Evolutionary conservation across 2,113 vertebrate species (phyloP).

Genomic region (Deroptyus accipitrinus): DNA sequence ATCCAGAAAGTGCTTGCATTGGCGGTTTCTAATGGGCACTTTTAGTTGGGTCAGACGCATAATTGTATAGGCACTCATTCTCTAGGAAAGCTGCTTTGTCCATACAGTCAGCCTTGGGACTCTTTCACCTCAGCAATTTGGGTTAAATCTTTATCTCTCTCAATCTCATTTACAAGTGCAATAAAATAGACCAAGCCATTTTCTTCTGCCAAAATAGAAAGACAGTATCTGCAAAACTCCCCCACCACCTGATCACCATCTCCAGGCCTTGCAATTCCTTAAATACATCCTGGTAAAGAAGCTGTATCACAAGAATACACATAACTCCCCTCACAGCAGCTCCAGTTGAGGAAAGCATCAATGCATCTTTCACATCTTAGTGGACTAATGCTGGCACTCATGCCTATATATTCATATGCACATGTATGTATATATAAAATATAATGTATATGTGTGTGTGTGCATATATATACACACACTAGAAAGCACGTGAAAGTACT

Average conservation of each 20-base stretch:
- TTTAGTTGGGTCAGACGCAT: neutral
- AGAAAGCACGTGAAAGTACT: neutral
- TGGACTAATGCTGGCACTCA: neutral
- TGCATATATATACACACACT: rapidly evolving
- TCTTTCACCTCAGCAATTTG: neutral
- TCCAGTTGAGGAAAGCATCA: neutral
- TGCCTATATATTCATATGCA: no score
- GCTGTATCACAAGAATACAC: neutral
- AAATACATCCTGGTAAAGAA: neutral
- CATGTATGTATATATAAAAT: neutral
- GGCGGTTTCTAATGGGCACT: neutral
- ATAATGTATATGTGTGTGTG: neutral
- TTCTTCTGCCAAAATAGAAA: neutral
- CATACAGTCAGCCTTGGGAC: neutral
- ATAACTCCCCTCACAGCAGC: neutral
- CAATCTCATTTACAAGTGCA: neutral
- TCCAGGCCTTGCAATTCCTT: neutral
- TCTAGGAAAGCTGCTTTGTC: neutral
- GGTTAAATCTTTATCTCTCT: neutral
- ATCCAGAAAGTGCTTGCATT: neutral
- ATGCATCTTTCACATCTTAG: no score
- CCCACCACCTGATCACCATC: neutral
- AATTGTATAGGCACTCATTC: neutral
- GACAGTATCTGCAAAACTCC: neutral
- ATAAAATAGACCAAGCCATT: neutral